Conservation (phyloP, 2,888 invertebrate species). For the Pollenia amentaria region DNA sequence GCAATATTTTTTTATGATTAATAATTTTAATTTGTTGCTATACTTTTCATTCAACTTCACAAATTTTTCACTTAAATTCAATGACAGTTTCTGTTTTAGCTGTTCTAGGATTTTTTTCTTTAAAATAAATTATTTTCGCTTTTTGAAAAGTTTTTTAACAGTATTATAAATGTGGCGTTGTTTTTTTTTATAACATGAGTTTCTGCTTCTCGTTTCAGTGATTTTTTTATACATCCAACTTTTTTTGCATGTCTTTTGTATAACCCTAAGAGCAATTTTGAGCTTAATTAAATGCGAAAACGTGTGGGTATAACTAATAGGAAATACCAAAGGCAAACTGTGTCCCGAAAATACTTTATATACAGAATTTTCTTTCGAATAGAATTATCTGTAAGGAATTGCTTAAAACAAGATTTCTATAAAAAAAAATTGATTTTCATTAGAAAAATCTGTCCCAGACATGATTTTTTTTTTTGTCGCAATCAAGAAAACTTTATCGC, state of each 20-base stretch:
- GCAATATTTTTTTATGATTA: not conserved
- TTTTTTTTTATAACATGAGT: not conserved
- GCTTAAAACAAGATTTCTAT: too few relatives aligned
- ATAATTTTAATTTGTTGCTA: not conserved
- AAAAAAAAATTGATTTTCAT: too few relatives aligned
- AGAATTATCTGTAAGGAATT: too few relatives aligned
- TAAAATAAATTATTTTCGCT: not conserved
- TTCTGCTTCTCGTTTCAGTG: not conserved
- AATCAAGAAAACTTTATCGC: too few relatives aligned
- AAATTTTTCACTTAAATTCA: not conserved
- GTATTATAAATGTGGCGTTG: not conserved
- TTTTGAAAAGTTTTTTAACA: constrained; percentile 6
- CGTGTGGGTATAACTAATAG: not conserved
- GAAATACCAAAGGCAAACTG: too few relatives aligned
- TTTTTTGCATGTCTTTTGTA: not conserved
- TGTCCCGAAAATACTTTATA: too few relatives aligned
- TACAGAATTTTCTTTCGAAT: too few relatives aligned
- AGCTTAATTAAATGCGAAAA: not conserved
- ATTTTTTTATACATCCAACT: not conserved
- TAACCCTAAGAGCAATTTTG: not conserved
- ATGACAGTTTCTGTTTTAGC: not conserved
- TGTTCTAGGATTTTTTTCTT: not conserved
- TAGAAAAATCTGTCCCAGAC: too few relatives aligned
- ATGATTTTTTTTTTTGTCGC: too few relatives aligned
- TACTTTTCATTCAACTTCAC: not conserved